These are phyloP conservation scores for Oncorhynchus nerka DNA, from an alignment of 2,113 vertebrate genomes.

Conservation along the genomic window DNA sequence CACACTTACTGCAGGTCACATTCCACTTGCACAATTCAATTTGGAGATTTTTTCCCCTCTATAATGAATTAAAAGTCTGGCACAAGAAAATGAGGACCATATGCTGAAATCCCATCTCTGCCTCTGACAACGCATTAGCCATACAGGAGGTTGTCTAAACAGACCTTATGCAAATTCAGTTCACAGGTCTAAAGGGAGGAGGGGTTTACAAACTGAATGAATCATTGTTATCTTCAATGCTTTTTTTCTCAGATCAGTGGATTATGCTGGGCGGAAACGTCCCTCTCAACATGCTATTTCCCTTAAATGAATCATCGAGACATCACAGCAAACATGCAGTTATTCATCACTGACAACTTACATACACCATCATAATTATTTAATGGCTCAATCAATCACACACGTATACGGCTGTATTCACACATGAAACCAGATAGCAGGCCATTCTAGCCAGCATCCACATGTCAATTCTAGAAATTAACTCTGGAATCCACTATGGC, in stretches of 20 bases:
- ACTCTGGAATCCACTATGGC: slow-evolving; percentile 49
- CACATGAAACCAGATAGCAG: slow-evolving; percentile 52
- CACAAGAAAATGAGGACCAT: slow-evolving; percentile 61
- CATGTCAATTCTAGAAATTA: slow-evolving; percentile 49
- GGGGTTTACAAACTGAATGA: slow-evolving; percentile 31
- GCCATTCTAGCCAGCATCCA: slow-evolving; percentile 41
- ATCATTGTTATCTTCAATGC: slow-evolving; percentile 33
- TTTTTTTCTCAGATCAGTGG: not conserved
- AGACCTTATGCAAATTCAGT: slow-evolving; percentile 57
- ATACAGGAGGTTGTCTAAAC: slow-evolving; percentile 52
- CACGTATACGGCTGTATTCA: slow-evolving; percentile 48
- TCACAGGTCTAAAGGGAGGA: slow-evolving; percentile 24
- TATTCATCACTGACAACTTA: slow-evolving; percentile 58
- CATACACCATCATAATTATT: slow-evolving; percentile 60
- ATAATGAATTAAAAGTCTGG: slow-evolving; percentile 66
- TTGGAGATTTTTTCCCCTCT: slow-evolving; percentile 35
- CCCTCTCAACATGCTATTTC: slow-evolving; percentile 31
- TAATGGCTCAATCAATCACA: slow-evolving; percentile 66
- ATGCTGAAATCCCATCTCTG: slow-evolving; percentile 63
- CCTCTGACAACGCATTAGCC: slow-evolving; percentile 54
- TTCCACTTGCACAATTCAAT: slow-evolving; percentile 63
- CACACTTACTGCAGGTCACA: slow-evolving; percentile 53
- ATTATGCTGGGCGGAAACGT: not conserved
- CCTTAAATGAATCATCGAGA: slow-evolving; percentile 31
- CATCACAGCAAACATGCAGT: slow-evolving; percentile 36